These are phyloP conservation scores for Catharus fuscescens DNA, from an alignment of 2,113 vertebrate genomes.

Conservation along the genomic window DNA sequence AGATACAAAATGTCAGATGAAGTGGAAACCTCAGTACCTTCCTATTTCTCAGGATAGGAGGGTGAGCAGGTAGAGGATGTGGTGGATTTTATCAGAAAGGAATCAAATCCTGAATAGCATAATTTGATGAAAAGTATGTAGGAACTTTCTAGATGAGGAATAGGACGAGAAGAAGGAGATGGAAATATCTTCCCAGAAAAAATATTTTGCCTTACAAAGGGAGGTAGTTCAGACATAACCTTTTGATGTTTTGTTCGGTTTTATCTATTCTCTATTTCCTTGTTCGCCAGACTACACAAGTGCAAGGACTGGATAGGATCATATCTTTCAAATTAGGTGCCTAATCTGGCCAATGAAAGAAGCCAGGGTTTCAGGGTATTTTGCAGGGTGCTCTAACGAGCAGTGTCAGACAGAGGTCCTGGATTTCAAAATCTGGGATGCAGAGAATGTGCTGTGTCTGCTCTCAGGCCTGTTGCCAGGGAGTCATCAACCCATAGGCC, in stretches of 20 bases:
- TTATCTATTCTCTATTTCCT: not conserved
- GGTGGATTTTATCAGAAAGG: not conserved
- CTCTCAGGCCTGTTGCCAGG: fast-evolving
- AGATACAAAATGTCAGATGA: not conserved
- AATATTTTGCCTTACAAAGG: not conserved
- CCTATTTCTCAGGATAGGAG: not conserved
- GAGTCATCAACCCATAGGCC: not conserved
- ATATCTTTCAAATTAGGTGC: not conserved
- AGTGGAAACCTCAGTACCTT: not conserved
- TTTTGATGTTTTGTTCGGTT: not conserved
- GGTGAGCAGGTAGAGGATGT: no score
- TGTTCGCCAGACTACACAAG: not conserved
- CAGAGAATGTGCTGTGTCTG: not conserved
- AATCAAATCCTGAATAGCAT: not conserved
- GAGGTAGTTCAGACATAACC: not conserved
- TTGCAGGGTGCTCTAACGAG: not conserved
- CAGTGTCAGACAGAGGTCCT: not conserved
- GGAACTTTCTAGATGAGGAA: not conserved
- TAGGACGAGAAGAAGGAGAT: not conserved
- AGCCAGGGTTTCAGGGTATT: not conserved
- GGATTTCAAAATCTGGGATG: not conserved
- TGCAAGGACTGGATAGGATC: not conserved
- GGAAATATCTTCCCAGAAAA: not conserved
- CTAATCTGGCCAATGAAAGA: not conserved
- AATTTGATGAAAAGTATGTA: not conserved